Evolutionary conservation across 2,888 invertebrate genomes (phyloP).

Genomic region (Spodoptera exigua): DNA sequence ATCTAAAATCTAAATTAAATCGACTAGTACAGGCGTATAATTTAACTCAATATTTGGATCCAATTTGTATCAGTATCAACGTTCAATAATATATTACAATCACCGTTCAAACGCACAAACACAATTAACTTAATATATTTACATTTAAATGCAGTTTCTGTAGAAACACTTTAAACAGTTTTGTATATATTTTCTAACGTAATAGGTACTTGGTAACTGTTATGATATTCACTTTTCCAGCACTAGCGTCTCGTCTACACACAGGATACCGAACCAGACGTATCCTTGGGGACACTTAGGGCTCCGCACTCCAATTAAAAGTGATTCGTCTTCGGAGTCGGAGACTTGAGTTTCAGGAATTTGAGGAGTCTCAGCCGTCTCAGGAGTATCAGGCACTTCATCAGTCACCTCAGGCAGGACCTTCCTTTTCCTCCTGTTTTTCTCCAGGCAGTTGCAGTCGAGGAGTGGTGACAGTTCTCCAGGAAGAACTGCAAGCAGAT

Average conservation of each 20-base stretch:
- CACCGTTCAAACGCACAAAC: no score
- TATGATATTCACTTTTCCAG: slow-evolving; percentile 29
- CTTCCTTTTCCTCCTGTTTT: slow-evolving; percentile 59
- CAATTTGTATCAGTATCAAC: slow-evolving; percentile 1
- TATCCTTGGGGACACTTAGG: slow-evolving; percentile 37
- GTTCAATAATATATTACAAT: slow-evolving; percentile 16
- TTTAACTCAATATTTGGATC: slow-evolving; percentile 11
- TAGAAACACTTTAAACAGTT: slow-evolving; percentile 52
- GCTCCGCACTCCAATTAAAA: neutral
- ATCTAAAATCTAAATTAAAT: slow-evolving; percentile 17
- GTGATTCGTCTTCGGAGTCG: no score
- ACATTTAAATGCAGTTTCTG: slow-evolving; percentile 38
- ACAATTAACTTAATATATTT: slow-evolving; percentile 16
- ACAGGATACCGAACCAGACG: slow-evolving; percentile 25
- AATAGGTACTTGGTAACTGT: neutral
- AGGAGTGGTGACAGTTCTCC: slow-evolving; percentile 58
- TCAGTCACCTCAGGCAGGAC: slow-evolving; percentile 20
- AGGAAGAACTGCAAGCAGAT: slow-evolving; percentile 51
- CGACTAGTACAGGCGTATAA: slow-evolving; percentile 38
- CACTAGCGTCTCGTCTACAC: slow-evolving; percentile 13
- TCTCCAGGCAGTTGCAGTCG: slow-evolving; percentile 59
- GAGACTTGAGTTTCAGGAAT: no score
- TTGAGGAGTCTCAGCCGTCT: neutral
- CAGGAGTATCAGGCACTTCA: slow-evolving; percentile 15
- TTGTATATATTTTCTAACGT: neutral